These are phyloP conservation scores for Thunnus thynnus DNA, from an alignment of 2,113 vertebrate genomes.

Conservation along the genomic window DNA sequence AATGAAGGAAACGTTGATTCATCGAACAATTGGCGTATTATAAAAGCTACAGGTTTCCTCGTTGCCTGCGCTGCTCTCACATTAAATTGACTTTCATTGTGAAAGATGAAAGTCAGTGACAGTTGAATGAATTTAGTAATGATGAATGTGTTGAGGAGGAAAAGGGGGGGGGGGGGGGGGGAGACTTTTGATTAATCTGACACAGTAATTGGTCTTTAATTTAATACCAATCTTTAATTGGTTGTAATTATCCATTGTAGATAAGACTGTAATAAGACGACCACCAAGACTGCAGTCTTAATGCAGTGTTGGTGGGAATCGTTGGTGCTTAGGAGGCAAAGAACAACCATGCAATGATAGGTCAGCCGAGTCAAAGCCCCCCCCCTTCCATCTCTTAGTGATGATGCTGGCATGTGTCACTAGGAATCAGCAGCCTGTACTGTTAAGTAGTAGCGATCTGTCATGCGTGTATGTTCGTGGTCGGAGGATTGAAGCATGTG, in stretches of 20 bases:
- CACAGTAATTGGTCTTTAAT: constrained; percentile 4
- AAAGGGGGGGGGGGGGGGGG: not conserved
- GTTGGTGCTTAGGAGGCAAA: not conserved
- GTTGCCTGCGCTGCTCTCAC: not conserved
- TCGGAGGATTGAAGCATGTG: constrained; percentile 34
- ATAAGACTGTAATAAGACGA: not conserved
- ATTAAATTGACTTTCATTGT: constrained; percentile 30
- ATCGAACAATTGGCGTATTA: constrained; percentile 15
- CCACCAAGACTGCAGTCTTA: not conserved
- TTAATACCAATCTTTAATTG: no score
- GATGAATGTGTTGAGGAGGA: constrained; percentile 15
- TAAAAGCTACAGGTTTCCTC: constrained; percentile 18
- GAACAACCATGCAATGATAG: not conserved
- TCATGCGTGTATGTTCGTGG: constrained; percentile 23
- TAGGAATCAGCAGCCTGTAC: constrained; percentile 14
- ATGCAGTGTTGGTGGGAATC: no score
- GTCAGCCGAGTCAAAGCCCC: not conserved
- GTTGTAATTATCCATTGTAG: constrained; percentile 3
- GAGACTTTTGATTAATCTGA: constrained; percentile 16
- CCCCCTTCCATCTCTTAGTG: not conserved
- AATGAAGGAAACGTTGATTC: constrained; percentile 19
- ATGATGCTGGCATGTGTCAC: constrained; percentile 41
- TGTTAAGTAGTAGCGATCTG: constrained; percentile 4
- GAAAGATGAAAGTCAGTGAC: not conserved
- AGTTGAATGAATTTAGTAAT: constrained; percentile 3